Evolutionary conservation across 2,888 invertebrate species (phyloP).

Genomic region (Erebia ligea): DNA sequence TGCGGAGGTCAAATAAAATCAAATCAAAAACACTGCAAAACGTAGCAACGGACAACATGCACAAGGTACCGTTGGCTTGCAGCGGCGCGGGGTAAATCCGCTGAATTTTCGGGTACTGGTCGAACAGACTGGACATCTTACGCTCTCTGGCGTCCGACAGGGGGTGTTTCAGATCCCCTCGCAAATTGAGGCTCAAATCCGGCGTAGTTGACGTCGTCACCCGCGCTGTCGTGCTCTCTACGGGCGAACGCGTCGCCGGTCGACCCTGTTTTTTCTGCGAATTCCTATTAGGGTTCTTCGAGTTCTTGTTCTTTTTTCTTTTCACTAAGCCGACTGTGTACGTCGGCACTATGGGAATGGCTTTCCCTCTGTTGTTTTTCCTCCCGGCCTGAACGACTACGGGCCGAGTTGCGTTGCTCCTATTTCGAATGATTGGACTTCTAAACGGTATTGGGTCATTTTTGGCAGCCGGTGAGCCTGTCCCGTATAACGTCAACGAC

Average conservation of each 20-base stretch:
- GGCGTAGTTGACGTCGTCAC: slow-evolving; percentile 57
- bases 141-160: slow-evolving; percentile 73
- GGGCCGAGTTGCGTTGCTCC: slow-evolving; percentile 72
- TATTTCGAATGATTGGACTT: slow-evolving; percentile 71
- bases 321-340: slow-evolving; percentile 76
- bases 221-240: slow-evolving; percentile 79
- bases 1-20: slow-evolving; percentile 60
- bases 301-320: slow-evolving; percentile 83
- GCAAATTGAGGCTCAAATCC: slow-evolving; percentile 72
- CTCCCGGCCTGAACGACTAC: slow-evolving; percentile 71
- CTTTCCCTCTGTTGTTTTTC: slow-evolving; percentile 70
- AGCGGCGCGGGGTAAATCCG: slow-evolving; percentile 88
- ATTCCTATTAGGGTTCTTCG: slow-evolving; percentile 78
- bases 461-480: slow-evolving; percentile 85
- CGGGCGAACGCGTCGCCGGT: slow-evolving; percentile 79
- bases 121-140: slow-evolving; percentile 88
- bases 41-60: slow-evolving; percentile 65
- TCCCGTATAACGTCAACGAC: slow-evolving; percentile 97
- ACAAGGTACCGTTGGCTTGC: slow-evolving; percentile 73
- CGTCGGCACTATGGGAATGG: slow-evolving; percentile 67
- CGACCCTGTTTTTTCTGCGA: slow-evolving; percentile 81
- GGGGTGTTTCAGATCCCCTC: slow-evolving; percentile 69
- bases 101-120: slow-evolving; percentile 89
- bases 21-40: slow-evolving; percentile 61
- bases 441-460: slow-evolving; percentile 84